Conservation (phyloP, 2,113 vertebrate genomes). For the Pangasianodon gigas region DNA sequence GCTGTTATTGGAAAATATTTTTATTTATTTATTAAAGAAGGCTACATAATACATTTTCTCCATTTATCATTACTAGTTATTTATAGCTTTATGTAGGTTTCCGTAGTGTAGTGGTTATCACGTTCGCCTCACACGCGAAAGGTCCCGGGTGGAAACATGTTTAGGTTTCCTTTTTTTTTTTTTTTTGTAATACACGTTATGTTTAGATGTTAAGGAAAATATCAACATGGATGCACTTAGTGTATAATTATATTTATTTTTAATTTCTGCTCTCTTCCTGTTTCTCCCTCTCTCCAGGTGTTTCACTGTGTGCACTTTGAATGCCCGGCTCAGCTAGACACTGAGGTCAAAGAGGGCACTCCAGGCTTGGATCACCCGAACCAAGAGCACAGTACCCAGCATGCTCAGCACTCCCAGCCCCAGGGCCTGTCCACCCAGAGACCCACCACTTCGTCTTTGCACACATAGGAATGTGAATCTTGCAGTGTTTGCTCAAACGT, state of each 20-base stretch:
- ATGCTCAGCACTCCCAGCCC: slow-evolving; percentile 61
- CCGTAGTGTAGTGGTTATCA: slow-evolving; percentile 52
- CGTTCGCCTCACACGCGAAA: slow-evolving; percentile 53
- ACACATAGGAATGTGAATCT: slow-evolving; percentile 56
- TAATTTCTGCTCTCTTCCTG: neutral
- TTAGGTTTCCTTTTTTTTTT: neutral
- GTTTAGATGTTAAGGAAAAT: neutral
- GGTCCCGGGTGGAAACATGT: slow-evolving; percentile 70
- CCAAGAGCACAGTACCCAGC: slow-evolving; percentile 46
- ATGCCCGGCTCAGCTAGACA: slow-evolving; percentile 85
- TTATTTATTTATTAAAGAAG: too few species aligned
- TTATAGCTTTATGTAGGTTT: neutral
- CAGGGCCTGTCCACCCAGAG: slow-evolving; percentile 65
- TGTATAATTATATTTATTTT: neutral
- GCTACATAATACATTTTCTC: too few species aligned
- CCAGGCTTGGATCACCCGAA: slow-evolving; percentile 71
- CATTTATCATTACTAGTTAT: too few species aligned
- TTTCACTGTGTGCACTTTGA: slow-evolving; percentile 99
- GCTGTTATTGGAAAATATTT: too few species aligned
- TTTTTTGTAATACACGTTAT: neutral
- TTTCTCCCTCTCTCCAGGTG: slow-evolving; percentile 74
- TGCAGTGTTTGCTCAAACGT: neutral
- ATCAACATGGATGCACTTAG: neutral
- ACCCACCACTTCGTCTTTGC: slow-evolving; percentile 56
- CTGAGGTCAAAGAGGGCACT: slow-evolving; percentile 77